These are phyloP conservation scores for Muscicapa striata DNA, from an alignment of 2,797 vertebrate genomes.

Conservation along the genomic window DNA sequence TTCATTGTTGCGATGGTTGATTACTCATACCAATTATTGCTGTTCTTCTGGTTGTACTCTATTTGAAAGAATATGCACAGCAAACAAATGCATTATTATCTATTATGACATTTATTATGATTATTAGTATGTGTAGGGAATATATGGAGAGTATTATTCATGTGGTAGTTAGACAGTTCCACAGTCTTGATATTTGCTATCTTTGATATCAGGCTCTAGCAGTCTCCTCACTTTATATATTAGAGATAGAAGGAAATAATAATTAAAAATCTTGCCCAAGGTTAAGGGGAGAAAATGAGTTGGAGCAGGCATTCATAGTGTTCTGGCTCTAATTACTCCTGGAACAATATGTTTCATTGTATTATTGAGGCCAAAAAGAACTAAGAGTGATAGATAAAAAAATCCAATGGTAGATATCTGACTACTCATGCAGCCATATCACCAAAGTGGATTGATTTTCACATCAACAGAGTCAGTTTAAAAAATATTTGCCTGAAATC, in stretches of 20 bases:
- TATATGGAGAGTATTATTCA: neutral
- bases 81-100: slow-evolving; percentile 10
- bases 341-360: neutral
- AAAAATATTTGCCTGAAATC: neutral
- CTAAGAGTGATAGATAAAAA: neutral
- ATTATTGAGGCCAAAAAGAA: neutral
- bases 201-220: neutral
- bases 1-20: neutral
- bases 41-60: neutral
- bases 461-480: neutral
- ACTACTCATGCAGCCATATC: neutral
- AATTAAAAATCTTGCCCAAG: neutral
- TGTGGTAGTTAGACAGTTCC: neutral
- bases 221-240: neutral
- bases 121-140: neutral
- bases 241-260: neutral
- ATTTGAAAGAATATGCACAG: neutral
- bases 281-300: neutral
- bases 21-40: slow-evolving; percentile 28
- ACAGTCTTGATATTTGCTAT: neutral
- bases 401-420: neutral
- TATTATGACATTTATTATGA: neutral
- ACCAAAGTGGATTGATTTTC: neutral
- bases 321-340: neutral
- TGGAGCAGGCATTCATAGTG: neutral